Conservation (phyloP, 1,140 invertebrate species). For the Cecropterus lyciades region DNA sequence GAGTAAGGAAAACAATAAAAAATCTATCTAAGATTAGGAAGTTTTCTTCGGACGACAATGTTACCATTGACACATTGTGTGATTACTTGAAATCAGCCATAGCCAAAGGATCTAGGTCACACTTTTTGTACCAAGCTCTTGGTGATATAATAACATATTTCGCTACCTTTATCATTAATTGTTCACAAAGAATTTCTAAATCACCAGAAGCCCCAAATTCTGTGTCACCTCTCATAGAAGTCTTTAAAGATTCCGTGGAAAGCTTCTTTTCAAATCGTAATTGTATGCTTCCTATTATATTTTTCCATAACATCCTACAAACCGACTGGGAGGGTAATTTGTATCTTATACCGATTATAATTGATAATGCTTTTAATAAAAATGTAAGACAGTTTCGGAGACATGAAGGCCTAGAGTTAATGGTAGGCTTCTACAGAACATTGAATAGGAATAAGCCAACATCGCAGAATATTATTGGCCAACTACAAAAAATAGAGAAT, state of each 20-base stretch:
- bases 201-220: slow-evolving; percentile 66
- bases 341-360: slow-evolving; percentile 82
- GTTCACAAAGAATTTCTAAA: slow-evolving; percentile 81
- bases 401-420: slow-evolving; percentile 87
- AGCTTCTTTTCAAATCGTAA: slow-evolving; percentile 87
- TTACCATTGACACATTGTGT: slow-evolving; percentile 85
- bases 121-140: slow-evolving; percentile 88
- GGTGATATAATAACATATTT: slow-evolving; percentile 87
- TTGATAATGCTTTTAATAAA: slow-evolving; percentile 86
- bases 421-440: slow-evolving; percentile 86
- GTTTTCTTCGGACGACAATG: slow-evolving; percentile 85
- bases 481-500: slow-evolving; percentile 54
- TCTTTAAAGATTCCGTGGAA: slow-evolving; percentile 84
- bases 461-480: slow-evolving; percentile 39
- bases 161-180: slow-evolving; percentile 87
- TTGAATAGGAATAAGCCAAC: slow-evolving; percentile 70
- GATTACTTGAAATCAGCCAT: slow-evolving; percentile 86
- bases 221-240: slow-evolving; percentile 71
- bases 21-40: slow-evolving; percentile 86
- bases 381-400: slow-evolving; percentile 86
- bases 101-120: slow-evolving; percentile 86
- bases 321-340: slow-evolving; percentile 87
- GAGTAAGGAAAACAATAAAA: slow-evolving; percentile 86
- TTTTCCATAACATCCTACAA: slow-evolving; percentile 87
- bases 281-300: slow-evolving; percentile 85